Percentiles rank a stretch among this genome's conserved stretches.
Evolutionary conservation across 2,113 vertebrate genomes (phyloP).

Genomic region (Stigmatopora nigra): DNA sequence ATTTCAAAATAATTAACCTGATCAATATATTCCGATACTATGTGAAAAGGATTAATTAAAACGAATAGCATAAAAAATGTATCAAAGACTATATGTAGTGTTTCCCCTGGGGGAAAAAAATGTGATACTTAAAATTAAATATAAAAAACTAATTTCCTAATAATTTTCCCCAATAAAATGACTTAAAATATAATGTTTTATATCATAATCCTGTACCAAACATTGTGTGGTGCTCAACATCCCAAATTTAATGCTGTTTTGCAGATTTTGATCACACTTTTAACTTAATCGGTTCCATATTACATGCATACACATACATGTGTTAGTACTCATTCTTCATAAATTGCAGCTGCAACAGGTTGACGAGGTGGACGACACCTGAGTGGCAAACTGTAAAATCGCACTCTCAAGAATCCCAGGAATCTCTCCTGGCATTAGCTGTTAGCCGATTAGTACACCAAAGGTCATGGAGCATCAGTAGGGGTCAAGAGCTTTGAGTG

Average conservation of each 20-base stretch:
- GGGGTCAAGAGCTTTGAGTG: constrained; percentile 40
- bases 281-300: background rate
- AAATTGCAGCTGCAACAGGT: constrained; percentile 26
- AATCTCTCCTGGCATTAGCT: constrained; percentile 55
- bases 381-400: constrained; percentile 19
- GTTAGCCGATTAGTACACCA: constrained; percentile 56
- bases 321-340: background rate
- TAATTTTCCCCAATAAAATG: too few species aligned
- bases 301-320: too few species aligned
- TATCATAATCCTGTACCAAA: too few species aligned
- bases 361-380: constrained; percentile 25
- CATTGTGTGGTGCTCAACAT: constrained; percentile 10
- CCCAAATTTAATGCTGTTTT: background rate
- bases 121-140: too few species aligned
- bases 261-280: background rate
- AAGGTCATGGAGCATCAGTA: constrained; percentile 26
- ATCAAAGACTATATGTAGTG: too few species aligned
- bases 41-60: too few species aligned
- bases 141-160: too few species aligned
- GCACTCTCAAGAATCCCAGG: constrained; percentile 39
- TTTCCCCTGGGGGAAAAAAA: too few species aligned
- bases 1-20: too few species aligned
- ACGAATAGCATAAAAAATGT: too few species aligned
- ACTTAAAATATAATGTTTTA: too few species aligned
- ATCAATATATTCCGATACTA: too few species aligned